Evolutionary conservation across 2,888 invertebrate genomes (phyloP).

Genomic region (Tipula unca): DNA sequence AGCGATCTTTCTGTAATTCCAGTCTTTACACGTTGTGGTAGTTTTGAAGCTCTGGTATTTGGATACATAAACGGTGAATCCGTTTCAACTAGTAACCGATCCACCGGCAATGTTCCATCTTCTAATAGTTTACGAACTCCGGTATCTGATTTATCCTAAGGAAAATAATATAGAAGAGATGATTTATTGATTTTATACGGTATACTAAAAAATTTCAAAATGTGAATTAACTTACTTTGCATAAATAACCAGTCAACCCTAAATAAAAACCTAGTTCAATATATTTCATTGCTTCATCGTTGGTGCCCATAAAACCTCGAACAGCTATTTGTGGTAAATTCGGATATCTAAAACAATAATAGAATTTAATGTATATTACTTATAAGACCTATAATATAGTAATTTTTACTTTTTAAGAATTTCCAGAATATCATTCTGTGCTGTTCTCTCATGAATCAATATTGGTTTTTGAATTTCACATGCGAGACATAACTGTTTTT

Average conservation of each 20-base stretch:
- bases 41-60: constrained; percentile 84
- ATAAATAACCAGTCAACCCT: constrained; percentile 62
- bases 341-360: constrained; percentile 35
- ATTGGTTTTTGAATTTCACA: constrained; percentile 79
- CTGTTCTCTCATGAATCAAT: constrained; percentile 86
- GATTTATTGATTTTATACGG: background rate
- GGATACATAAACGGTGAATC: constrained; percentile 97
- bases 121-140: constrained; percentile 78
- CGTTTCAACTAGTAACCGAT: constrained; percentile 79
- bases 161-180: constrained; percentile 23
- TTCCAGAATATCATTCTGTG: constrained; percentile 73
- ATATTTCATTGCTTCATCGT: constrained; percentile 74
- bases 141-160: constrained; percentile 85
- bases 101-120: constrained; percentile 71
- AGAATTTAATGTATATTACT: background rate
- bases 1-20: constrained; percentile 71
- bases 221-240: constrained; percentile 31
- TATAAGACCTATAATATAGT: constrained; percentile 31
- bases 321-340: constrained; percentile 71
- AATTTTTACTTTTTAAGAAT: constrained; percentile 50
- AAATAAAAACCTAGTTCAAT: constrained; percentile 78
- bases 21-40: constrained; percentile 80
- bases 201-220: background rate
- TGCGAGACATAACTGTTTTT: constrained; percentile 78
- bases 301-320: constrained; percentile 86